Evolutionary conservation across 2,888 invertebrate species (phyloP), one percentile per base, ranked within the genome.

Genomic region (Chouioia cunea): DNA sequence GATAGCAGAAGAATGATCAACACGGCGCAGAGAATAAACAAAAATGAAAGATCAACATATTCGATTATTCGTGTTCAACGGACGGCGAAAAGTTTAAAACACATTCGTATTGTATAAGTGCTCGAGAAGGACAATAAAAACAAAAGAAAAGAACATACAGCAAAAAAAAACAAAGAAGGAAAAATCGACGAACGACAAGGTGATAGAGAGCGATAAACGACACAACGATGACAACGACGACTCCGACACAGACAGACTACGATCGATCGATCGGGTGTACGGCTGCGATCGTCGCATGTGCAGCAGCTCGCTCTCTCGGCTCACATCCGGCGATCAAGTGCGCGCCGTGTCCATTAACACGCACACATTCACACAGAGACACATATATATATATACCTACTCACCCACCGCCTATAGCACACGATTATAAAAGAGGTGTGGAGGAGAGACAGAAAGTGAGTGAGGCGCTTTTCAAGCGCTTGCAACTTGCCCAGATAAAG

Each of bases 1-100:
- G 54, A 52, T 60, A 65, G 65, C 60, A 59, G 60, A 54, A 65
- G 65, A 57, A 70, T 65, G 22, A 70, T 65, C 70, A 70, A 70
- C 63, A 69, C 58, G 64, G 47, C 65, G 36, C 36, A 36, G 36
- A 59, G 70, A 70, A 65, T 64, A 64, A 22, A 56, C 46, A 47
- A 10, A 36, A 36, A 36, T 27, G 27, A 27, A 27, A 27, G 27
- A 2, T 27, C 27, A 6, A 4, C 27, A 27, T 36, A 36, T 36
- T 36, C 6, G 36, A 36, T 36, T 36, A 36, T 36, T 36, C 36
- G 36, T 36, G 10, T 36, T 36, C 10, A 36, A 10, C 36, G 36
- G 36, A 36, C 12, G 36, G 36, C 10, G 36, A 36, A 36, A 36
- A 36, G 36, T 12, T 12, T 36, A 36, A 36, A 36, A 36, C 36